These are phyloP conservation scores for Lasiurus borealis DNA, from an alignment of 2,113 vertebrate genomes.

Conservation along the genomic window DNA sequence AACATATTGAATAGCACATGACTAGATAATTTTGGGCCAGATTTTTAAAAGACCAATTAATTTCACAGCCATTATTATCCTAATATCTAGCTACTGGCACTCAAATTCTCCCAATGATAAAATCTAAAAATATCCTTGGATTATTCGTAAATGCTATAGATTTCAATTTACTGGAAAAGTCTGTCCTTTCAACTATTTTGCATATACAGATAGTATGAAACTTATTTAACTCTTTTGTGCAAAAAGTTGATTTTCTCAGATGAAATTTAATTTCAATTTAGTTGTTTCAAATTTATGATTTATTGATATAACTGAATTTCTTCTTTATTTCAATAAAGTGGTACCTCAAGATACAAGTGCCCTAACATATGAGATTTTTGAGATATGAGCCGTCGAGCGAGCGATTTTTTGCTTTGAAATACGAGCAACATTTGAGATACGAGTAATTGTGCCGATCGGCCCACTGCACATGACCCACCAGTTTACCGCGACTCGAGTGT, in stretches of 20 bases:
- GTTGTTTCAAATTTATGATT: conserved; percentile 52
- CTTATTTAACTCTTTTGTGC: neutral
- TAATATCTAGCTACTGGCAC: neutral
- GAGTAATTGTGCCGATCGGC: too few relatives aligned
- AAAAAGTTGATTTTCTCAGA: neutral
- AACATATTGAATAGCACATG: neutral
- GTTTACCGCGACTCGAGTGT: too few relatives aligned
- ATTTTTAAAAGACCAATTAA: neutral
- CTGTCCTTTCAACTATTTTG: neutral
- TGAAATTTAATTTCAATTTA: conserved; percentile 55
- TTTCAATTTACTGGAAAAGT: neutral
- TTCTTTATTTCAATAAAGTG: neutral
- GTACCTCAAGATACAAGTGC: too few relatives aligned
- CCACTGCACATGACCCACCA: too few relatives aligned
- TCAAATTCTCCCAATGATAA: neutral
- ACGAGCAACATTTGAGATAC: too few relatives aligned
- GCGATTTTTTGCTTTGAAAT: too few relatives aligned
- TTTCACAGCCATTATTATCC: neutral
- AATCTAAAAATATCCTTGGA: neutral
- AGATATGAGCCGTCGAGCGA: too few relatives aligned
- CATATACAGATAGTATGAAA: neutral
- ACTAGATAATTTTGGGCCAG: neutral
- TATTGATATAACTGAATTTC: conserved; percentile 27
- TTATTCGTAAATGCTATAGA: conserved; percentile 39
- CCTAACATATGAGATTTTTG: too few relatives aligned